Percentiles rank a stretch among this genome's conserved stretches.
Conservation (phyloP, 2,113 vertebrate species). For the Catagonus wagneri region DNA sequence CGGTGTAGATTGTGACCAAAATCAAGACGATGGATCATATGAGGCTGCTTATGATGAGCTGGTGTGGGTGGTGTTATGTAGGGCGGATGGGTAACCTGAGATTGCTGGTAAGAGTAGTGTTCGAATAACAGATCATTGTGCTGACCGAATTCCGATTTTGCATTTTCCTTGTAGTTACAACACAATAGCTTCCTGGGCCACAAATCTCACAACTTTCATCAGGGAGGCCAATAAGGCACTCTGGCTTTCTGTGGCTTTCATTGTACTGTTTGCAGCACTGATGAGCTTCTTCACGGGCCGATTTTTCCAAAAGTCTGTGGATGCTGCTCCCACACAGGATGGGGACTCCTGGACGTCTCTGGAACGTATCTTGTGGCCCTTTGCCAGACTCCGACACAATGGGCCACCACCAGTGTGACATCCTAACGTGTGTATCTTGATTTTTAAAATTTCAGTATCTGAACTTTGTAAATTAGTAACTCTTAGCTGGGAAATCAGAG, state of each 20-base stretch:
- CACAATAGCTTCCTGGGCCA: constrained; percentile 66
- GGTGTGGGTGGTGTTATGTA: no score
- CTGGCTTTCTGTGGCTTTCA: constrained; percentile 89
- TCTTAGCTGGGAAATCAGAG: not conserved
- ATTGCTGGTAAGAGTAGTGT: not conserved
- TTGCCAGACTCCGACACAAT: constrained; percentile 91
- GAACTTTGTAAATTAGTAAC: constrained; percentile 21
- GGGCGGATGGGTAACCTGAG: not conserved
- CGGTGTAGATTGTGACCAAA: not conserved
- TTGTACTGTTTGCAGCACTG: constrained; percentile 91
- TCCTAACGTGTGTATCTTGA: not conserved
- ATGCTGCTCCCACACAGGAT: constrained; percentile 92
- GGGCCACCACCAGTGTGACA: constrained; percentile 93
- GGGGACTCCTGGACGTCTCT: constrained; percentile 94
- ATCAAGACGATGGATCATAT: not conserved
- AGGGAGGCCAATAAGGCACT: constrained; percentile 85
- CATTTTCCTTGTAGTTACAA: constrained; percentile 70
- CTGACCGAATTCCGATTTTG: not conserved
- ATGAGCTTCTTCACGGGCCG: constrained; percentile 91
- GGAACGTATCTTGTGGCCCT: constrained; percentile 96
- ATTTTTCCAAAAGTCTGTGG: constrained; percentile 92
- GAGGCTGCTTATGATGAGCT: not conserved
- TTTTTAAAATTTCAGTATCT: constrained; percentile 54
- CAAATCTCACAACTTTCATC: constrained; percentile 81
- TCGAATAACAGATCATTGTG: not conserved